Evolutionary conservation across 2,888 invertebrate species (phyloP), one percentile per base, ranked within the genome.

Genomic region (Pherbina coryleti): DNA sequence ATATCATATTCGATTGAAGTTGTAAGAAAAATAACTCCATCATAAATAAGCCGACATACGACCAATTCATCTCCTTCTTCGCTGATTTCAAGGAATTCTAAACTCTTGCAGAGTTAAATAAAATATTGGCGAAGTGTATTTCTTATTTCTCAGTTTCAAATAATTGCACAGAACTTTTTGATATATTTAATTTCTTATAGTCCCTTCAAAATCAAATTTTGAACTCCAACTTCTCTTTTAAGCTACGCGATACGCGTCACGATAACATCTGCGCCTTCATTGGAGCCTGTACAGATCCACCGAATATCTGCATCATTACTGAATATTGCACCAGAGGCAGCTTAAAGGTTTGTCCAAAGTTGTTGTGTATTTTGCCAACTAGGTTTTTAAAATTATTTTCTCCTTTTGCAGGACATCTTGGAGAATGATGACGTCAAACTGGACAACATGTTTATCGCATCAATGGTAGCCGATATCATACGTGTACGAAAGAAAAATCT

Each of bases 401-500:
- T 69, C 66, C 49, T 60, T 53, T 17, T 25, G 34, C 60, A 96
- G 95, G 96, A 99, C 89, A 96, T 98, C 84, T 91, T 99, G 78
- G 96, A 97, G 87, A 98, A 98, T 88, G 96, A 97, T 86, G 97
- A 98, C 88, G 95, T 98, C 82, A 97, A 97, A 90, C 91, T 98
- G 86, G 98, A 98, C 90, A 95, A 96, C 86, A 97, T 98, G 95
- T 98, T 98, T 89, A 94, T 97, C 82, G 97, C 98, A 34, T 98
- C 98, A 8, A 92, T 98, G 81, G 95, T 98, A 17, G 97, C 96
- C 76, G 98, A 98, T 90, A 96, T 99, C 82, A 94, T 98, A 85
- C 93, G 97, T 91, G 98, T 98, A 91, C 92, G 93, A 91, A 55
- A 67, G 25, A 60, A 4, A 62, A 62, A 66, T 73, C 53, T 17